Conservation (phyloP, 2,797 vertebrate species). For the Malurus leucopterus region DNA sequence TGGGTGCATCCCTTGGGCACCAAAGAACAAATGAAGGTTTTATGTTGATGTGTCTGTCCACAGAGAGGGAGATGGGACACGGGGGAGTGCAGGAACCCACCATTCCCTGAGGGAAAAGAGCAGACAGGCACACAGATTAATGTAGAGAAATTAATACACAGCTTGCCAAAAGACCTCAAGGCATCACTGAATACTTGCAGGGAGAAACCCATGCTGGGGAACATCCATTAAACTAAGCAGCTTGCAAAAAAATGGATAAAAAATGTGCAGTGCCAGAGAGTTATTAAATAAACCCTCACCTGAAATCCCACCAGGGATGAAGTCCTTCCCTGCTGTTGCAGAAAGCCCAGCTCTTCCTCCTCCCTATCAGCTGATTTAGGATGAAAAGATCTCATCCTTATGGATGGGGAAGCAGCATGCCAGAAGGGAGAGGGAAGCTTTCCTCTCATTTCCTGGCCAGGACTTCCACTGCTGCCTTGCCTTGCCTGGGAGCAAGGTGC, state of each 20-base stretch:
- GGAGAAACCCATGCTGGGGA: not conserved
- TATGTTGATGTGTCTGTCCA: fast-evolving
- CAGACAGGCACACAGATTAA: not conserved
- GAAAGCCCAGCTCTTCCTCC: not conserved
- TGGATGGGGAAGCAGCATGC: not conserved
- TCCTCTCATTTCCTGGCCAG: not conserved
- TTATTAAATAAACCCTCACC: not conserved
- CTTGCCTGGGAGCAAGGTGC: not conserved
- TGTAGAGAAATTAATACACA: not conserved
- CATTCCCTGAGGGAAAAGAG: not conserved
- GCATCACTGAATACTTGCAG: not conserved
- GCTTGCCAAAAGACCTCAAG: not conserved
- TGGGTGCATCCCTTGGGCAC: not conserved
- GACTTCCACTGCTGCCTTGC: not conserved
- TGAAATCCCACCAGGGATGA: not conserved
- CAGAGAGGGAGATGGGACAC: not conserved
- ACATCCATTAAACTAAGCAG: slow-evolving; percentile 32
- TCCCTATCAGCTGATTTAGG: not conserved
- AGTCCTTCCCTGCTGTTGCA: not conserved
- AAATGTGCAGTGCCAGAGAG: fast-evolving
- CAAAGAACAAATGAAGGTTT: not conserved
- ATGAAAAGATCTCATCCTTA: not conserved
- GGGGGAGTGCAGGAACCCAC: not conserved
- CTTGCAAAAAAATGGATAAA: not conserved
- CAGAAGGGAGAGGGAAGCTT: not conserved